Conservation (phyloP, 2,113 vertebrate genomes). For the Phrynosoma platyrhinos region DNA sequence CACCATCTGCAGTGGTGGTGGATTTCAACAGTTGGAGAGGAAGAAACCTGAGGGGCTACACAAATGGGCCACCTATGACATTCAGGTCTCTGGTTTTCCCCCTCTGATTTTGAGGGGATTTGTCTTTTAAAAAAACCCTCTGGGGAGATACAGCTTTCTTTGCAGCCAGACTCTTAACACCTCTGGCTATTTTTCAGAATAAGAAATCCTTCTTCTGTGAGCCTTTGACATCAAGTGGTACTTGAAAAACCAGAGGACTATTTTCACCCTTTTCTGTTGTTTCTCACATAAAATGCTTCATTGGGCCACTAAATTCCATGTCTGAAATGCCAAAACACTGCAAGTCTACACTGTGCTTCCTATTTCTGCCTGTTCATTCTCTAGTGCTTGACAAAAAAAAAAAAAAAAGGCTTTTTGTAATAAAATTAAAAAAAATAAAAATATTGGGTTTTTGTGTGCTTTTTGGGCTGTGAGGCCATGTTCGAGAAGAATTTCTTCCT, state of each 20-base stretch:
- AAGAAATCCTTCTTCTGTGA: not conserved
- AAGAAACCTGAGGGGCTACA: not conserved
- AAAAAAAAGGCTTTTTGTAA: constrained; percentile 18
- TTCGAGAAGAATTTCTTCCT: no score
- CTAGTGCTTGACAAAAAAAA: constrained; percentile 17
- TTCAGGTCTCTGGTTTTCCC: not conserved
- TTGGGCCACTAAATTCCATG: not conserved
- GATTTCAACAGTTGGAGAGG: not conserved
- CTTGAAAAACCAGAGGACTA: constrained; percentile 14
- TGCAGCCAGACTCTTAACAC: not conserved
- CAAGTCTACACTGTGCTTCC: not conserved
- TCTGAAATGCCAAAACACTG: not conserved
- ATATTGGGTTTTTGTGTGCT: no score
- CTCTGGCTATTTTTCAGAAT: not conserved
- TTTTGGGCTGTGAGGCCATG: no score
- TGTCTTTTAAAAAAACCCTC: not conserved
- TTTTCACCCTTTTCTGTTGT: constrained; percentile 7
- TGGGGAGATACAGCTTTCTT: not conserved
- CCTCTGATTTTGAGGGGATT: not conserved
- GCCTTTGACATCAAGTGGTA: constrained; percentile 16
- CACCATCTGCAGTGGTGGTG: not conserved
- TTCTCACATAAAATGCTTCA: constrained; percentile 38
- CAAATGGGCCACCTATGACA: not conserved
- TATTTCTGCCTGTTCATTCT: not conserved
- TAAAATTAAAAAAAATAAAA: not conserved